Percentiles rank a stretch among this genome's conserved stretches.
phyloP scores from a whole-genome alignment of 1,140 invertebrate genomes.

The Drosophila sulfurigaster region DNA sequence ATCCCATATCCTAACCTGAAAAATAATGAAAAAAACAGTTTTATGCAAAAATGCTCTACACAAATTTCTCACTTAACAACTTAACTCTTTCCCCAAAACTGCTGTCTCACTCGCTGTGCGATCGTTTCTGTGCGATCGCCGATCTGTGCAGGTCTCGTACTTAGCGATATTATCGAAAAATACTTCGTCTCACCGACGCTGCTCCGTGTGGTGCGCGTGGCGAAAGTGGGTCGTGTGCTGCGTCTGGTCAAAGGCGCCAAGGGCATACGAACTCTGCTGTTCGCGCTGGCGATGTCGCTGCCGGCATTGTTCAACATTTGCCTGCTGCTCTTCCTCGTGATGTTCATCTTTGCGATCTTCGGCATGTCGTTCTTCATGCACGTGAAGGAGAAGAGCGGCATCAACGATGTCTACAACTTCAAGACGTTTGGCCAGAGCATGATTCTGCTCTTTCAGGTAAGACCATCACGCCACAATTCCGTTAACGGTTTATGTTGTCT shows the following conservation, averaged over 20 bases:
- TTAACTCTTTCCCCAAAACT: slow-evolving; percentile 32
- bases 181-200: slow-evolving; percentile 99
- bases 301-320: slow-evolving; percentile 99
- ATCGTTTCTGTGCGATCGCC: slow-evolving; percentile 1
- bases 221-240: slow-evolving; percentile 98
- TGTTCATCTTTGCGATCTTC: slow-evolving; percentile 99
- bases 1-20: not conserved
- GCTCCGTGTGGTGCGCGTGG: slow-evolving; percentile 98
- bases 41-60: slow-evolving; percentile 26
- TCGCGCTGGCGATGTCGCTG: slow-evolving; percentile 98
- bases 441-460: slow-evolving; percentile 98
- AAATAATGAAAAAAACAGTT: not conserved
- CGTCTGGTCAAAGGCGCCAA: slow-evolving; percentile 98
- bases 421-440: slow-evolving; percentile 99
- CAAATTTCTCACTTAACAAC: slow-evolving; percentile 36
- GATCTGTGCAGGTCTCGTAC: slow-evolving; percentile 91
- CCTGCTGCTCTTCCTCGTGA: slow-evolving; percentile 97
- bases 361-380: slow-evolving; percentile 99
- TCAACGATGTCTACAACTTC: slow-evolving; percentile 99
- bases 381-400: slow-evolving; percentile 95
- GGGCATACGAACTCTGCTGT: slow-evolving; percentile 98
- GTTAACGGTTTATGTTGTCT: slow-evolving; percentile 84
- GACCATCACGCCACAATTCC: slow-evolving; percentile 79
- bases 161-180: slow-evolving; percentile 98
- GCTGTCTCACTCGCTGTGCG: slow-evolving; percentile 4